These are phyloP conservation scores for Myiozetetes cayanensis DNA, from an alignment of 2,113 vertebrate species.

Conservation along the genomic window DNA sequence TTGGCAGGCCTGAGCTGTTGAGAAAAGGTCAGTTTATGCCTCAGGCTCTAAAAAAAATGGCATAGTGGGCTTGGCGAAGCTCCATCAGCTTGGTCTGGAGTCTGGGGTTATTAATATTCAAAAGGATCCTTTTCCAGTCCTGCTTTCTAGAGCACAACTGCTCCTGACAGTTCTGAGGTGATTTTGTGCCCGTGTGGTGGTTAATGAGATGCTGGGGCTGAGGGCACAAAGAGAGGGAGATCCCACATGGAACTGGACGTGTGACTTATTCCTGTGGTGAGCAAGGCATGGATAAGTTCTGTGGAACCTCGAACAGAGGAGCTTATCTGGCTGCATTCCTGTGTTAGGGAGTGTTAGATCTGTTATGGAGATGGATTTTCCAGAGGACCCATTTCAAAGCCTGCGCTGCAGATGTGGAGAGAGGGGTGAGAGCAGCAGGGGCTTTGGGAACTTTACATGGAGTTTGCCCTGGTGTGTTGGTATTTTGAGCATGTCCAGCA, in stretches of 20 bases:
- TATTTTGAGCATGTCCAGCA: neutral
- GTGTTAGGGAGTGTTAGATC: neutral
- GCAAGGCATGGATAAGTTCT: neutral
- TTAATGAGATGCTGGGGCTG: neutral
- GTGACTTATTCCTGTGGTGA: neutral
- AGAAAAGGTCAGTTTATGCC: slow-evolving; percentile 54
- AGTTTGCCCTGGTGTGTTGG: neutral
- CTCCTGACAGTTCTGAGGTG: neutral
- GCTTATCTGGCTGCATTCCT: neutral
- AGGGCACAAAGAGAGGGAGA: neutral
- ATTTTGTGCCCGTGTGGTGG: neutral
- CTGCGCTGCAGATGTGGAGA: neutral
- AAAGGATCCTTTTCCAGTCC: neutral
- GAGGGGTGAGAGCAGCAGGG: neutral
- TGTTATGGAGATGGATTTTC: neutral
- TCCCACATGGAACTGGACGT: neutral
- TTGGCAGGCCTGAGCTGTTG: neutral
- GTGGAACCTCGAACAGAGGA: neutral
- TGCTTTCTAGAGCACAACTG: slow-evolving; percentile 24
- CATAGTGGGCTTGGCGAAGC: neutral
- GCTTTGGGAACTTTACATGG: neutral
- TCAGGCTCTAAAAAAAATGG: neutral
- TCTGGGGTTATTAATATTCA: slow-evolving; percentile 34
- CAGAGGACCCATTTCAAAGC: neutral
- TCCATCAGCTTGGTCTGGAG: slow-evolving; percentile 24